phyloP scores from a whole-genome alignment of 37 sponge, comb jelly and placozoan genomes.

The Geodia barretti region DNA sequence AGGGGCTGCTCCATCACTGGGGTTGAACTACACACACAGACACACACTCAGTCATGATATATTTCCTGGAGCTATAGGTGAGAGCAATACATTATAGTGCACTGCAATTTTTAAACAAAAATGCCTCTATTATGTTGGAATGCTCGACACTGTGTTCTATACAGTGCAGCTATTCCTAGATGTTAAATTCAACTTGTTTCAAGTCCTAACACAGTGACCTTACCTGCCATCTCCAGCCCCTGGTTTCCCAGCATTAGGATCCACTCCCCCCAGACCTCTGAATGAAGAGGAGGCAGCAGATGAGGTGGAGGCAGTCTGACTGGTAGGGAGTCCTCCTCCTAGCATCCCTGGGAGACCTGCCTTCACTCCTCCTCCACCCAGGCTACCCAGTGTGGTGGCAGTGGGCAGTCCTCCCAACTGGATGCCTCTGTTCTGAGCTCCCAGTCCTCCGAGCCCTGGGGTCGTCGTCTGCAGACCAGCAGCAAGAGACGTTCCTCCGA shows the following conservation, averaged over 20 bases:
- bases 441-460: not conserved
- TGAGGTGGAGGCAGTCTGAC: not conserved
- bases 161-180: no score
- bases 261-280: slow-evolving; percentile 37
- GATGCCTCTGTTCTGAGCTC: not conserved
- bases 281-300: not conserved
- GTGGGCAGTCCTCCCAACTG: not conserved
- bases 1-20: slow-evolving; percentile 20
- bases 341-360: not conserved
- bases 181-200: no score
- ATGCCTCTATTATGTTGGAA: no score
- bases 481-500: not conserved
- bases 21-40: not conserved
- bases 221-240: not conserved
- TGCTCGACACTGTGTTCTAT: no score
- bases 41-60: no score
- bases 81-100: no score
- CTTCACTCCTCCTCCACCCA: not conserved
- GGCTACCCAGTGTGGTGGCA: not conserved
- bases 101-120: no score
- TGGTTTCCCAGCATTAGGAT: slow-evolving; percentile 1
- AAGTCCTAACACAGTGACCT: no score
- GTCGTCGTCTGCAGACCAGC: slow-evolving; percentile 4
- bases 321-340: not conserved
- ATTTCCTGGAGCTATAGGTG: no score